Evolutionary conservation across 2,113 vertebrate species (phyloP).

Genomic region (Leucoraja erinaceus): DNA sequence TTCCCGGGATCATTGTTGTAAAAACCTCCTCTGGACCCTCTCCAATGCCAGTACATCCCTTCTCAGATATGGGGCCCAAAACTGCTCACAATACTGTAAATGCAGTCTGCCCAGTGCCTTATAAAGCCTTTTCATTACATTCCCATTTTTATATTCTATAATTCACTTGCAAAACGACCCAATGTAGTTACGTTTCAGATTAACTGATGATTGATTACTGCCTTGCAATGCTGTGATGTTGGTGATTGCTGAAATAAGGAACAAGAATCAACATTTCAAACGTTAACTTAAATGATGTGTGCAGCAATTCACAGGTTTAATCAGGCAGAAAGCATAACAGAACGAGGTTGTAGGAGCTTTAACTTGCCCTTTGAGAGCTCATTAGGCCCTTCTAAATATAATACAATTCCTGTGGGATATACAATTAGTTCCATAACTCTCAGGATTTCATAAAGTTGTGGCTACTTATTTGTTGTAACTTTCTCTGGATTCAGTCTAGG

Average conservation of each 20-base stretch:
- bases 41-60: no score
- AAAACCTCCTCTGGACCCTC: no score
- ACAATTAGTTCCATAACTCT: not conserved
- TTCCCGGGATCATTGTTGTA: no score
- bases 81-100: no score
- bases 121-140: no score
- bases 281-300: slow-evolving; percentile 12
- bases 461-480: not conserved
- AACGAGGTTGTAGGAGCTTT: slow-evolving; percentile 13
- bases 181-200: not conserved
- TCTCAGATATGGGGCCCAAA: no score
- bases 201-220: no score
- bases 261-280: slow-evolving; percentile 16
- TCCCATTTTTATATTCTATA: no score
- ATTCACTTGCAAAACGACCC: not conserved
- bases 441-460: not conserved
- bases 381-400: not conserved
- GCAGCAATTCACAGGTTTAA: not conserved
- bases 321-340: not conserved
- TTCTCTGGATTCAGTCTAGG: not conserved
- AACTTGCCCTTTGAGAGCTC: slow-evolving; percentile 12
- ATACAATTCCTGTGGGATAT: not conserved
- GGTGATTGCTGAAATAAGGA: not conserved
- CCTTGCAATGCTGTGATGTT: not conserved
- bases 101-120: no score